Evolutionary conservation across 2,888 invertebrate species (phyloP).

Genomic region (Chromoteleia sp.): DNA sequence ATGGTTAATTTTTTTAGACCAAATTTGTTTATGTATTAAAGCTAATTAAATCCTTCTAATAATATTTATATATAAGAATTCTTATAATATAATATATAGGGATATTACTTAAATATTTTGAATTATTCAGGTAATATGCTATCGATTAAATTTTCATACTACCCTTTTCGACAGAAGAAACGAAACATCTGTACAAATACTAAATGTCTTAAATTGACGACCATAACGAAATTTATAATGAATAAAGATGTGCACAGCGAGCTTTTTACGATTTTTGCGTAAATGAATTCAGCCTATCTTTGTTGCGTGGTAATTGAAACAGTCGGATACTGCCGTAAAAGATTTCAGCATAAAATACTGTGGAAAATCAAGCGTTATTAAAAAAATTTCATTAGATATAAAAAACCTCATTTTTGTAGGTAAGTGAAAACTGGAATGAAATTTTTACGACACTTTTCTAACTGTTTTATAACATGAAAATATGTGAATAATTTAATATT

Average conservation of each 20-base stretch:
- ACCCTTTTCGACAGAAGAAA: neutral
- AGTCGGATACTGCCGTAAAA: constrained; percentile 29
- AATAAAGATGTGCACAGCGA: constrained; percentile 8
- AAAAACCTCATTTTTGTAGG: constrained; percentile 19
- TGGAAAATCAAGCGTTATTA: constrained; percentile 20
- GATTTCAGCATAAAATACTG: constrained; percentile 11
- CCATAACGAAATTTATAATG: constrained; percentile 21
- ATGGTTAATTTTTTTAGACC: too few species aligned
- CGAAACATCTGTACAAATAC: constrained; percentile 6
- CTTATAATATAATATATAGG: too few species aligned
- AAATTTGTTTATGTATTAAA: too few species aligned
- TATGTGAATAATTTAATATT: neutral
- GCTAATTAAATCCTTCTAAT: too few species aligned
- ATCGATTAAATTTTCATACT: too few species aligned
- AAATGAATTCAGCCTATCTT: constrained; percentile 26
- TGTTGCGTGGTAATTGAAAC: constrained; percentile 19
- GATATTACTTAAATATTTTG: too few species aligned
- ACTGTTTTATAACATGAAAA: neutral
- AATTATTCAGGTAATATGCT: too few species aligned
- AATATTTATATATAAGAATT: too few species aligned
- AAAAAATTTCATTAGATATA: constrained; percentile 18
- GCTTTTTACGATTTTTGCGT: constrained; percentile 24
- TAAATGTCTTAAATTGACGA: constrained; percentile 6
- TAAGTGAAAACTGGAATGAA: constrained; percentile 10
- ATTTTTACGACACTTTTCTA: constrained; percentile 21